Base-by-base conservation (phyloP, 2,888 invertebrate genomes). In the Flexamia atlantica region DNA sequence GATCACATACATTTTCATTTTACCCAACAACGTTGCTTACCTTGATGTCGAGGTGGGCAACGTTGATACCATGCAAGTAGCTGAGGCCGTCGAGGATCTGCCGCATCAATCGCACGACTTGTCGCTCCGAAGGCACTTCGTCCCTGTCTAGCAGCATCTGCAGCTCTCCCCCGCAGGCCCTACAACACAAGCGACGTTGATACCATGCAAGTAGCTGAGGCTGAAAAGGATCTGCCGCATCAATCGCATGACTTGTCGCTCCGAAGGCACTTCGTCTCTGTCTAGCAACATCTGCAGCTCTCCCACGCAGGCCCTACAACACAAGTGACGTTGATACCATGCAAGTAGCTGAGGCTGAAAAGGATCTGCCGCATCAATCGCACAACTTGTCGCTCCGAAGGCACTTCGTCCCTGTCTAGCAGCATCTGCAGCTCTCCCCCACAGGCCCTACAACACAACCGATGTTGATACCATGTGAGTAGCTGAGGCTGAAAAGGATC, bases 401-500 rank as follows among this genome's bases (percentile, higher is more conserved):
- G 93, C 23, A 94, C 94, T 91, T 96, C 95, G 90, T 96, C 96
- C 87, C 95, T 95, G 90, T 98, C 97, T 89, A 98, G 92, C 87
- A 98, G 94, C 87, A 96, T 95, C 90, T 98, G 98, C 87, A 99
- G 93, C 91, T 99, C 99, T 85, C 99, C 99, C 88, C 98, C 99
- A 87, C 96, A 95, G 89, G 98, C 98, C 89, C 96, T 96, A 87
- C 20, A 88, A 88, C 40, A 85, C 32, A 50, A 25, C 98, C 98
- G 88, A 99, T 96, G 90, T 97, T 95, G 89, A 95, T 94, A 89
- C 96, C 95, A 92, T 99, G 99, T 88, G 99, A 93, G 91, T 96
- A 98, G 86, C 94, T 94, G 85, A 99, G 93, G 83, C 96, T 98
- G 90, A 97, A 97, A 83, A 98, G 93, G 88, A 97, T 97, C 92